Evolutionary conservation across 2,888 invertebrate species (phyloP).

Genomic region (Drosophila pseudotakahashii): DNA sequence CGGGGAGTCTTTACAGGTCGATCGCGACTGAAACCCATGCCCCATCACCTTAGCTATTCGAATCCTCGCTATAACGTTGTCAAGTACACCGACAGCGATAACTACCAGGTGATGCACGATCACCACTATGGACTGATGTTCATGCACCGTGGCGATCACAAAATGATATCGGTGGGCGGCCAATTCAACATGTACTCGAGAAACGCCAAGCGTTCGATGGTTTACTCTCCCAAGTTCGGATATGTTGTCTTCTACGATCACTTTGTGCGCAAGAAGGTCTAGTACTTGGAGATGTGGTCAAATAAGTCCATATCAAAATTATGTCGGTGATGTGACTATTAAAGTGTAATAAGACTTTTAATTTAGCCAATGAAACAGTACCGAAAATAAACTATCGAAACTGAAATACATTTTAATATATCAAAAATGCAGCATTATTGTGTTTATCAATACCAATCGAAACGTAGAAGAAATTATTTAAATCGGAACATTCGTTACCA

Average conservation of each 20-base stretch:
- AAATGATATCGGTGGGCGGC: slow-evolving; percentile 90
- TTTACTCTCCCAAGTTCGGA: slow-evolving; percentile 88
- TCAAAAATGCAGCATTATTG: too few species aligned
- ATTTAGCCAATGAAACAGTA: too few species aligned
- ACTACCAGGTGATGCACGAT: slow-evolving; percentile 91
- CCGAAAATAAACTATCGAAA: too few species aligned
- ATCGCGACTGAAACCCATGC: slow-evolving; percentile 88
- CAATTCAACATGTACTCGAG: slow-evolving; percentile 86
- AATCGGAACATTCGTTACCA: too few species aligned
- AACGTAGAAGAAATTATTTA: too few species aligned
- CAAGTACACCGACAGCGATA: slow-evolving; percentile 89
- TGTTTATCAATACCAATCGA: too few species aligned
- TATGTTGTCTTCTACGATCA: slow-evolving; percentile 93
- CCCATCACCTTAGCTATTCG: slow-evolving; percentile 89
- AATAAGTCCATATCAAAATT: neutral
- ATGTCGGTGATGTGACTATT: too few species aligned
- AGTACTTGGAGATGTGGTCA: slow-evolving; percentile 12
- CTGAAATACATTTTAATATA: too few species aligned
- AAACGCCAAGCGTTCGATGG: slow-evolving; percentile 88
- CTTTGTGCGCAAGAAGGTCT: slow-evolving; percentile 87
- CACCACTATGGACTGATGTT: slow-evolving; percentile 90
- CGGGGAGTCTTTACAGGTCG: slow-evolving; percentile 88
- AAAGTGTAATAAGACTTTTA: neutral
- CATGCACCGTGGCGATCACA: slow-evolving; percentile 92
- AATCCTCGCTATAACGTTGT: slow-evolving; percentile 91